These are phyloP conservation scores for Lampropteryx suffumata DNA, from an alignment of 2,888 invertebrate species.

Conservation along the genomic window DNA sequence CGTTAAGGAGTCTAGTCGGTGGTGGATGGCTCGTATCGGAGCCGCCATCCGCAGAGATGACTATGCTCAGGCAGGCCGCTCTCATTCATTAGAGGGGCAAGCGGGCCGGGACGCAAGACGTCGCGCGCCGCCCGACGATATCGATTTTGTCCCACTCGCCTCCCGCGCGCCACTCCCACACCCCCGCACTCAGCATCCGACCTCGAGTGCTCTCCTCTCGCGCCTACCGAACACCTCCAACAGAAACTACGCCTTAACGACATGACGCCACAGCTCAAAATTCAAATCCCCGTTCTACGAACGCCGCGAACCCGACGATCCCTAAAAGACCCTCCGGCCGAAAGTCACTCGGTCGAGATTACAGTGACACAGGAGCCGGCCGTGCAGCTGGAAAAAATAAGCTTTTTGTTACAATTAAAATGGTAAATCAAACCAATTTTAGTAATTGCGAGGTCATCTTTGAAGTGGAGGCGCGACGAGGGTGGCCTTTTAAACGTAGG, in stretches of 20 bases:
- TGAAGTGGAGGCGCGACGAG: constrained; percentile 64
- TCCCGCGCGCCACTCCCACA: constrained; percentile 56
- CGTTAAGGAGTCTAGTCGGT: constrained; percentile 51
- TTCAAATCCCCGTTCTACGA: constrained; percentile 54
- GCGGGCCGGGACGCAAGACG: constrained; percentile 74
- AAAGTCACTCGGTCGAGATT: constrained; percentile 81
- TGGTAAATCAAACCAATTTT: constrained; percentile 83
- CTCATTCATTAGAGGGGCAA: constrained; percentile 79
- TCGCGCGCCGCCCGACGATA: constrained; percentile 81
- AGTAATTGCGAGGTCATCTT: constrained; percentile 81
- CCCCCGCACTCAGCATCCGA: constrained; percentile 80
- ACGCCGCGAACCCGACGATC: constrained; percentile 60
- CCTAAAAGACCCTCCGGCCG: constrained; percentile 75
- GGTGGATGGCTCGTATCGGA: constrained; percentile 63
- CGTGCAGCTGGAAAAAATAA: constrained; percentile 75
- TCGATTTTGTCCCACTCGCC: constrained; percentile 79
- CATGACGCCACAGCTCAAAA: constrained; percentile 77
- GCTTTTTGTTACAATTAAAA: constrained; percentile 83
- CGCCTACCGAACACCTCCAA: constrained; percentile 79
- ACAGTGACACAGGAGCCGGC: constrained; percentile 63
- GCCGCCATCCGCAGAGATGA: constrained; percentile 79
- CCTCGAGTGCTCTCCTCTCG: constrained; percentile 82
- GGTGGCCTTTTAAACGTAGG: constrained; percentile 63
- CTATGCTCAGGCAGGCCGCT: constrained; percentile 72
- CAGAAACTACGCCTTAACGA: constrained; percentile 79